These are phyloP conservation scores for Drosophila repleta DNA, from an alignment of 1,140 invertebrate species.

Conservation along the genomic window DNA sequence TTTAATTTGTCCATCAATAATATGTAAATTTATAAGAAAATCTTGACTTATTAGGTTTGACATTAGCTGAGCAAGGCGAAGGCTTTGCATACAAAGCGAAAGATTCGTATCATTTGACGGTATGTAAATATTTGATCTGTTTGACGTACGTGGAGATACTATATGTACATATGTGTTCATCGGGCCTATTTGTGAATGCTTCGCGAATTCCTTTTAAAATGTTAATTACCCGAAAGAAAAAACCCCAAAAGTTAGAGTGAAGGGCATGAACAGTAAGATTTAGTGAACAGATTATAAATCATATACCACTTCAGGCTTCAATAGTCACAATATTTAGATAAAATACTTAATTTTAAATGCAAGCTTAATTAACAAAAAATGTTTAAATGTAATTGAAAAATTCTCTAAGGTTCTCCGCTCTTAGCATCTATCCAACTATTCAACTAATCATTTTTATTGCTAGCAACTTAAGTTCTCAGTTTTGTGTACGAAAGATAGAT, in stretches of 20 bases:
- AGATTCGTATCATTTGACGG: slow-evolving; percentile 31
- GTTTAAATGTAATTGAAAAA: too few species aligned
- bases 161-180: not conserved
- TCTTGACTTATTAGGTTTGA: not conserved
- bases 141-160: not conserved
- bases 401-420: too few species aligned
- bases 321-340: not conserved
- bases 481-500: too few species aligned
- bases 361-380: too few species aligned
- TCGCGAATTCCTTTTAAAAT: slow-evolving; percentile 38
- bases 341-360: too few species aligned
- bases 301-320: not conserved
- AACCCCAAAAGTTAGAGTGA: slow-evolving; percentile 13
- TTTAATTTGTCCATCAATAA: too few species aligned
- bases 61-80: not conserved
- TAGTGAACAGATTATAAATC: not conserved
- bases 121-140: slow-evolving; percentile 50
- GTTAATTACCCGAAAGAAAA: slow-evolving; percentile 2
- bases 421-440: too few species aligned
- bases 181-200: slow-evolving; percentile 19
- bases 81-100: slow-evolving; percentile 37
- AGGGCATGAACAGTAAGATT: slow-evolving; percentile 14
- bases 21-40: not conserved
- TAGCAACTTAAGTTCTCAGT: too few species aligned
- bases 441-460: too few species aligned